Evolutionary conservation across 2,888 invertebrate genomes (phyloP).

Genomic region (Ectropis crepuscularia): DNA sequence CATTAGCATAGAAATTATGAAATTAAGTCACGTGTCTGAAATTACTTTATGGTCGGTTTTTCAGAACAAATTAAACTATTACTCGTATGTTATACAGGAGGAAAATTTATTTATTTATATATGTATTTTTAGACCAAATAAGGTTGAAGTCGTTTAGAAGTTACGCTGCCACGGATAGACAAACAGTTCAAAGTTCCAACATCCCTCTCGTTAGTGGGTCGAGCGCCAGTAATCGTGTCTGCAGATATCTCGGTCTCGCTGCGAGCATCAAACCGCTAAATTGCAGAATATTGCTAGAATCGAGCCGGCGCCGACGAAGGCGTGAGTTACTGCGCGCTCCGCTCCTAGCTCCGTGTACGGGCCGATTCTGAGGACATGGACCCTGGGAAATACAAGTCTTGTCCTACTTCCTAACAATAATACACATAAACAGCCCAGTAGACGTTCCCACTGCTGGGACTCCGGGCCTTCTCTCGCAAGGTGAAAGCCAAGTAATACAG

Average conservation of each 20-base stretch:
- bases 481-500: too few species aligned
- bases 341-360: conserved; percentile 24
- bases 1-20: too few species aligned
- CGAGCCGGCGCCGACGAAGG: conserved; percentile 24
- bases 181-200: too few species aligned
- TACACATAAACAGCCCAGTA: too few species aligned
- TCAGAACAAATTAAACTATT: too few species aligned
- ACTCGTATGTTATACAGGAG: background rate
- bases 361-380: background rate
- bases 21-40: too few species aligned
- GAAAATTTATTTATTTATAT: too few species aligned
- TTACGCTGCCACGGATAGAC: background rate
- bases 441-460: too few species aligned
- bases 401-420: too few species aligned
- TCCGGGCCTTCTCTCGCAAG: too few species aligned
- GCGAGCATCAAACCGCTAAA: conserved; percentile 26
- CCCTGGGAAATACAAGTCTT: conserved; percentile 6
- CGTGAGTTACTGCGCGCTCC: conserved; percentile 33
- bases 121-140: too few species aligned
- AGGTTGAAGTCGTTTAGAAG: background rate
- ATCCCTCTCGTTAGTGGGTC: background rate
- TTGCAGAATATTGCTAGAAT: conserved; percentile 37
- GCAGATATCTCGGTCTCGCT: conserved; percentile 7
- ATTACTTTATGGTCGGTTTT: too few species aligned
- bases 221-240: background rate